Percentiles rank a stretch among this genome's conserved stretches.
phyloP scores from a whole-genome alignment of 2,797 vertebrate genomes.

The Catharus ustulatus region DNA sequence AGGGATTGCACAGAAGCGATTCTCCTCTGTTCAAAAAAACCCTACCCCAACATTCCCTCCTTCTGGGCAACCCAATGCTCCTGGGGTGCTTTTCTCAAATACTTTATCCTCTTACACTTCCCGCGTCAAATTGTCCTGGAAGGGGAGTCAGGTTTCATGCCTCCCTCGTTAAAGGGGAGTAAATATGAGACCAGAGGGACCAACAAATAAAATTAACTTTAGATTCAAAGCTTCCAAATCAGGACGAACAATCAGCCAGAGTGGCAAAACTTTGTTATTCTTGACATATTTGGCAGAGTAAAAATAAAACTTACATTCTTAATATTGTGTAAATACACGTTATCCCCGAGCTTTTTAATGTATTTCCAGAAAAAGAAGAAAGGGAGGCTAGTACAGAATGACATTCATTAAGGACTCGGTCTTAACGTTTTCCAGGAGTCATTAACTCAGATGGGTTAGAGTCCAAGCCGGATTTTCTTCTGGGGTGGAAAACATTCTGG shows the following conservation, averaged over 20 bases:
- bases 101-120: not conserved
- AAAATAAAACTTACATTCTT: not conserved
- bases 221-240: not conserved
- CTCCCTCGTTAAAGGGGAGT: not conserved
- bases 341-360: not conserved
- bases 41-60: not conserved
- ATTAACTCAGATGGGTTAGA: not conserved
- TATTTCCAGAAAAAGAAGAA: not conserved
- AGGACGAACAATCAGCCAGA: not conserved
- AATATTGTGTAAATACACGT: not conserved
- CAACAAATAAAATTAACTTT: not conserved
- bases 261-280: not conserved
- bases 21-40: not conserved
- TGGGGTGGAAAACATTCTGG: not conserved
- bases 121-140: not conserved
- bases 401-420: not conserved
- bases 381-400: not conserved
- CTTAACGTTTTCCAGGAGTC: not conserved
- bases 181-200: not conserved
- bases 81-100: not conserved
- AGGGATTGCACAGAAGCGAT: not conserved
- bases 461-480: not conserved
- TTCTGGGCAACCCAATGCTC: not conserved
- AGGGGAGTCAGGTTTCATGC: not conserved
- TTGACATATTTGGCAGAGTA: not conserved